Percentiles rank a stretch among this genome's conserved stretches.
phyloP scores from a whole-genome alignment of 2,888 invertebrate species.

The Scaptomyza caliginosa region DNA sequence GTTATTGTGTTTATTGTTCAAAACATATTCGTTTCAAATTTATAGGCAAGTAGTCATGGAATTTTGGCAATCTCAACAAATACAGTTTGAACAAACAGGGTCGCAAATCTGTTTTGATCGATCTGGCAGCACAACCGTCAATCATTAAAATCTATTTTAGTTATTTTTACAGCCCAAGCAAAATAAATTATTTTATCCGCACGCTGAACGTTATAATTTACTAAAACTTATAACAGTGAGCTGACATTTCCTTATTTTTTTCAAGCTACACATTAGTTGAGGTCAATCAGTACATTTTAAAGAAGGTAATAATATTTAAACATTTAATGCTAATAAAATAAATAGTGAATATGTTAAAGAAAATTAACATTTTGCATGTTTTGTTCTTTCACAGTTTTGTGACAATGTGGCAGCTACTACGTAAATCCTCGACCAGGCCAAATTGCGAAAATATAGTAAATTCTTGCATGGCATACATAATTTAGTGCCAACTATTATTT shows the following conservation, averaged over 20 bases:
- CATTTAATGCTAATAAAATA: no score
- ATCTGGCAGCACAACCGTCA: slow-evolving; percentile 47
- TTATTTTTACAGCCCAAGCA: neutral
- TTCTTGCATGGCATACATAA: slow-evolving; percentile 52
- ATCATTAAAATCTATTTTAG: slow-evolving; percentile 41
- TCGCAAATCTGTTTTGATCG: slow-evolving; percentile 53
- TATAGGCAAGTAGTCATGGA: no score
- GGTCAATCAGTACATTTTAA: no score
- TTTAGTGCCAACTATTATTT: slow-evolving; percentile 32
- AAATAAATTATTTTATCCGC: slow-evolving; percentile 41
- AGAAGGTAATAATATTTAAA: no score
- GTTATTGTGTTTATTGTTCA: neutral
- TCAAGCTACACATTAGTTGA: no score
- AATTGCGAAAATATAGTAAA: slow-evolving; percentile 16
- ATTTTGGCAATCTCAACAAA: no score
- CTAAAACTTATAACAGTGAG: neutral
- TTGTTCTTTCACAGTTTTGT: neutral
- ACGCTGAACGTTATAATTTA: slow-evolving; percentile 26
- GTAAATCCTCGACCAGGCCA: slow-evolving; percentile 8
- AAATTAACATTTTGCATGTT: neutral
- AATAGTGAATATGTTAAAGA: neutral
- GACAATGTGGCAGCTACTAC: slow-evolving; percentile 10
- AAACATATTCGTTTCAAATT: neutral
- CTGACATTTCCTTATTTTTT: no score
- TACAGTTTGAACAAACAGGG: no score